Percentiles rank a stretch among this genome's conserved stretches.
Evolutionary conservation across 2,797 vertebrate species (phyloP).

Genomic region (Tamandua tetradactyla): DNA sequence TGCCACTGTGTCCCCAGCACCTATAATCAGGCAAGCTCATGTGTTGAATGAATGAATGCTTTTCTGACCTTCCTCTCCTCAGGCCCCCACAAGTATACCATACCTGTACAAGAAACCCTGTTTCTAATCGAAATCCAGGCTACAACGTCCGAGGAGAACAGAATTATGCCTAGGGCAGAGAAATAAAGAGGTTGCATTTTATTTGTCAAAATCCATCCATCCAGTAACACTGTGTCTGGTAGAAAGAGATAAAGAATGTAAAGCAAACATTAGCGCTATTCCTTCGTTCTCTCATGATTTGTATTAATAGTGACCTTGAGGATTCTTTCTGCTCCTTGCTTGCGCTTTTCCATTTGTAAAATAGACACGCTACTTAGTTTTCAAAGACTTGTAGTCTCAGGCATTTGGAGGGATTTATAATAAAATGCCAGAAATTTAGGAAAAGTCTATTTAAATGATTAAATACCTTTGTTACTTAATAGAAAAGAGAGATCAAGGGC

Average conservation of each 20-base stretch:
- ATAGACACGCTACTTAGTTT: slow-evolving; percentile 22
- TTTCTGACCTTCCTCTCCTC: background rate
- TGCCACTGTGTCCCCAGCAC: background rate
- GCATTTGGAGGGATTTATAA: slow-evolving; percentile 25
- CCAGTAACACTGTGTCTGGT: background rate
- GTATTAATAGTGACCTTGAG: slow-evolving; percentile 24
- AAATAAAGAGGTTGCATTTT: background rate
- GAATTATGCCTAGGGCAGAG: slow-evolving; percentile 35
- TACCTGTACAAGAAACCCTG: background rate
- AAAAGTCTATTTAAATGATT: background rate
- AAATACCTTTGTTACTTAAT: slow-evolving; percentile 3
- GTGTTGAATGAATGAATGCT: background rate
- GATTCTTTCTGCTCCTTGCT: background rate
- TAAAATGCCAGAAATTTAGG: background rate
- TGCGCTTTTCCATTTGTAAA: background rate
- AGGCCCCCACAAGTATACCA: background rate
- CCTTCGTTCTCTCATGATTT: background rate
- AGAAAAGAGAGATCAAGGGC: background rate
- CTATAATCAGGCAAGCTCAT: background rate
- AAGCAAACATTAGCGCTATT: background rate
- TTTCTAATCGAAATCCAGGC: background rate
- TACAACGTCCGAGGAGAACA: background rate
- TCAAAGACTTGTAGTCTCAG: background rate
- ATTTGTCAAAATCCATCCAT: slow-evolving; percentile 1
- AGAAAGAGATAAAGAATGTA: background rate